Evolutionary conservation across 2,888 invertebrate species (phyloP), one percentile per base, ranked within the genome.

Genomic region (Plagodis dolabraria): DNA sequence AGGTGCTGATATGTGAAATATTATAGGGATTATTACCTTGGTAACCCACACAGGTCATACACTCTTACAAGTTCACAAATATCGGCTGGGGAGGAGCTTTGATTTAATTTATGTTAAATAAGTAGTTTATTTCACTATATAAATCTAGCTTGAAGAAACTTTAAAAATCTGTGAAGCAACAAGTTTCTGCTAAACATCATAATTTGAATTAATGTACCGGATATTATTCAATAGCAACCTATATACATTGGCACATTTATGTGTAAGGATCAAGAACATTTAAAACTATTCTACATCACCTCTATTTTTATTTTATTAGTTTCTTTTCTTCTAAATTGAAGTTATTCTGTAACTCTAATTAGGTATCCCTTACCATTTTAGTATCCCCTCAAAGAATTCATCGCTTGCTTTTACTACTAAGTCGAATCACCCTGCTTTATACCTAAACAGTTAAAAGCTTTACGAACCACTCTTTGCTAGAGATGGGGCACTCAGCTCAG

Each of bases 1-100:
- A 92, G 86, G 92, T 92, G 92, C 92, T 86, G 75, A 84, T 90
- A 90, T 86, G 89, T 90, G 87, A 89, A 89, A 89, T 86, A 91
- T 88, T 87, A 88, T 84, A 83, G 81, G 80, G 82, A 81, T 61
- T 42, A 89, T 71, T 91, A 91, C 90, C 91, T 91, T 89, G 78
- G 82, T 56, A 84, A 86, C 68, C 83, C 80, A 83, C 77, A 77
- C 72, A 79, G 80, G 81, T 75, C 74, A 77, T 75, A 81, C 83
- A 81, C 79, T 83, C 82, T 78, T 82, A 83, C 83, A 80, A 33
- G 70, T 76, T 77, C 76, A 77, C 81, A 77, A 77, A 77, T 76
- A 66, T 68, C 69, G 72, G 68, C 64, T 60, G 77, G 77, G 69
- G 74, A 79, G 48, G 76, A 81, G 74, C 74, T 76, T 72, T 53